A percentile compares a stretch with the other conserved stretches of the same genome.
Conservation (phyloP, 1,140 invertebrate genomes). For the Drosophila nigrodunni region DNA sequence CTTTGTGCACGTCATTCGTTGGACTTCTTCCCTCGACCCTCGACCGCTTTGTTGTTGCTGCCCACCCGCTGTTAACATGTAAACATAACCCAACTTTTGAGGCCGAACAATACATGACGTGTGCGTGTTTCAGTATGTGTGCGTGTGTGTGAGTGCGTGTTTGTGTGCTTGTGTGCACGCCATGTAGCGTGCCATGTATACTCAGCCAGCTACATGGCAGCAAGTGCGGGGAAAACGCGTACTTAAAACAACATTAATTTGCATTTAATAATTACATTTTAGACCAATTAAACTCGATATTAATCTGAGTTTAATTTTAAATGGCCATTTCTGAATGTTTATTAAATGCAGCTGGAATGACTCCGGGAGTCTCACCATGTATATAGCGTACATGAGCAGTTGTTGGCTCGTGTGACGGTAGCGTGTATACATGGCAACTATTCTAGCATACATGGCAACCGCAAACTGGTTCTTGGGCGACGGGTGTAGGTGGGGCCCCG, state of each 20-base stretch:
- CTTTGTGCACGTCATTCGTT: constrained; percentile 59
- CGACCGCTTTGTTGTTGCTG: constrained; percentile 30
- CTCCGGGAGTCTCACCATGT: constrained; percentile 66
- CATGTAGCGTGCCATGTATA: constrained; percentile 69
- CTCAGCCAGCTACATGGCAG: constrained; percentile 56
- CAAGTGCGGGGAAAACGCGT: constrained; percentile 26
- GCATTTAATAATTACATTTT: background rate
- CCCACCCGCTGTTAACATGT: constrained; percentile 31
- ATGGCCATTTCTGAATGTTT: background rate
- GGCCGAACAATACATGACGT: constrained; percentile 61
- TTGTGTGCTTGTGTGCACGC: constrained; percentile 5
- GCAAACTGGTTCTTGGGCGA: constrained; percentile 69
- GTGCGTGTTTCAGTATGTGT: constrained; percentile 34
- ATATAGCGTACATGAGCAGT: constrained; percentile 9
- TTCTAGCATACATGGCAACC: constrained; percentile 70
- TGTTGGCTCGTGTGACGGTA: background rate
- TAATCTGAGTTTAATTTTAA: background rate
- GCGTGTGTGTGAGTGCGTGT: constrained; percentile 7
- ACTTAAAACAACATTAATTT: constrained; percentile 4
- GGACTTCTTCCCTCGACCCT: constrained; percentile 25
- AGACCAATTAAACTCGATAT: background rate
- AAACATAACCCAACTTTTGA: constrained; percentile 68
- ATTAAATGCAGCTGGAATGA: constrained; percentile 6
- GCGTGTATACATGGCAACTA: constrained; percentile 53
- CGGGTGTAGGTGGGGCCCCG: constrained; percentile 14